A percentile compares a stretch with the other conserved stretches of the same genome.
Evolutionary conservation across 2,888 invertebrate genomes (phyloP).

Genomic region (Pammene aurita): DNA sequence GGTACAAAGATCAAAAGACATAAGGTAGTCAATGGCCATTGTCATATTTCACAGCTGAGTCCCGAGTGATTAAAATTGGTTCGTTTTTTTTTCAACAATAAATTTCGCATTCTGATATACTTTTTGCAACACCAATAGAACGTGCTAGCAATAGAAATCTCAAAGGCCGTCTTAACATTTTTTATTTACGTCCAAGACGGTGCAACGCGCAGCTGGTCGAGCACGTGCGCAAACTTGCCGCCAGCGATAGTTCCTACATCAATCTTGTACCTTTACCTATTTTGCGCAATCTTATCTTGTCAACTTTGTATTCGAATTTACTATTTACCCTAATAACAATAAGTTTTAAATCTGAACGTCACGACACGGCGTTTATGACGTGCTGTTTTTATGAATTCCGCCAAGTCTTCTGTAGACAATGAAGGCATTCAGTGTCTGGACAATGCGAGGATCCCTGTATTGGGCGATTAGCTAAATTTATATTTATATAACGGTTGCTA

Average conservation of each 20-base stretch:
- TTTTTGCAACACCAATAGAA: conserved; percentile 42
- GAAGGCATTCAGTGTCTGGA: conserved; percentile 75
- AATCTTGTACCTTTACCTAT: conserved; percentile 73
- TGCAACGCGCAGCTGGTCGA: conserved; percentile 66
- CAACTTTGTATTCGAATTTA: conserved; percentile 45
- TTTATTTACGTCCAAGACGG: conserved; percentile 45
- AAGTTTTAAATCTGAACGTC: conserved; percentile 48
- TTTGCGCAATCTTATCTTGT: conserved; percentile 65
- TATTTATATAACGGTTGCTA: conserved; percentile 76
- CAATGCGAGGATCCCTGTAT: conserved; percentile 64
- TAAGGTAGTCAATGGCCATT: conserved; percentile 7
- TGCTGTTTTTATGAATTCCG: conserved; percentile 45
- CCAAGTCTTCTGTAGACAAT: conserved; percentile 66
- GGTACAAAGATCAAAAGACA: neutral
- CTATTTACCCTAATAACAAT: conserved; percentile 45
- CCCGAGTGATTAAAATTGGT: conserved; percentile 17
- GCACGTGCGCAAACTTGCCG: conserved; percentile 78
- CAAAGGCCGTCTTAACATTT: conserved; percentile 45
- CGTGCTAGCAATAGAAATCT: conserved; percentile 28
- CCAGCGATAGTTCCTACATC: conserved; percentile 73
- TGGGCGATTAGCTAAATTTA: conserved; percentile 74
- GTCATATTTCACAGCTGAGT: neutral
- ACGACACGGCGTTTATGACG: conserved; percentile 47
- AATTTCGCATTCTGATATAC: conserved; percentile 46
- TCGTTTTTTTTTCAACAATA: conserved; percentile 15